Evolutionary conservation across 2,888 invertebrate genomes (phyloP).

Genomic region (Spialia ferax): DNA sequence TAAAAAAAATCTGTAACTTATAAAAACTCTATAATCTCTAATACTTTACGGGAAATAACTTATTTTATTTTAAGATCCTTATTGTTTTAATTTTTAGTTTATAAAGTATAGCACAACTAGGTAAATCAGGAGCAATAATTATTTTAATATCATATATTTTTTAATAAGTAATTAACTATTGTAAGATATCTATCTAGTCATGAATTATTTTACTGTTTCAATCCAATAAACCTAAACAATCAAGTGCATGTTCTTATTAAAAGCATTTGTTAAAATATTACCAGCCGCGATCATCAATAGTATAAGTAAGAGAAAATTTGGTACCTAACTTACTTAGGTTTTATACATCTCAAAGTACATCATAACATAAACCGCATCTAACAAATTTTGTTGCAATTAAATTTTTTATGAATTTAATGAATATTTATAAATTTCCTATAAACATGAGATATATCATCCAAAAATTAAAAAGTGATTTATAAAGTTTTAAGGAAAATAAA

Average conservation of each 20-base stretch:
- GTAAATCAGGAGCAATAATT: slow-evolving; percentile 13
- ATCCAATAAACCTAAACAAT: not conserved
- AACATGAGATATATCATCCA: not conserved
- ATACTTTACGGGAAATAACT: not conserved
- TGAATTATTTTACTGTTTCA: slow-evolving; percentile 58
- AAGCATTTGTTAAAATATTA: too few relatives aligned
- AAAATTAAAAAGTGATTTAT: slow-evolving; percentile 5
- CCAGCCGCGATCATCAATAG: too few relatives aligned
- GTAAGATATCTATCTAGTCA: slow-evolving; percentile 64
- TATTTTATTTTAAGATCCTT: slow-evolving; percentile 11
- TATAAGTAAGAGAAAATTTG: too few relatives aligned
- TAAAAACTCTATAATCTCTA: not conserved
- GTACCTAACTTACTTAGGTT: too few relatives aligned
- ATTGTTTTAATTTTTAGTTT: slow-evolving; percentile 6
- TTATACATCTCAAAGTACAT: too few relatives aligned
- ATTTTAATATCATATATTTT: not conserved
- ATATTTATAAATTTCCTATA: too few relatives aligned
- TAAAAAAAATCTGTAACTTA: slow-evolving; percentile 52
- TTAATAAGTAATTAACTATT: not conserved
- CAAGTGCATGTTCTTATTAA: not conserved
- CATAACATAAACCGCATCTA: not conserved
- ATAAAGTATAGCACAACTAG: slow-evolving; percentile 7
- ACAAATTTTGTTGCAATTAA: not conserved
- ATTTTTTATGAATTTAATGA: not conserved
- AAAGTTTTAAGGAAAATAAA: slow-evolving; percentile 41